phyloP scores from a whole-genome alignment of 2,888 invertebrate species.

The Leucophora obtusa region DNA sequence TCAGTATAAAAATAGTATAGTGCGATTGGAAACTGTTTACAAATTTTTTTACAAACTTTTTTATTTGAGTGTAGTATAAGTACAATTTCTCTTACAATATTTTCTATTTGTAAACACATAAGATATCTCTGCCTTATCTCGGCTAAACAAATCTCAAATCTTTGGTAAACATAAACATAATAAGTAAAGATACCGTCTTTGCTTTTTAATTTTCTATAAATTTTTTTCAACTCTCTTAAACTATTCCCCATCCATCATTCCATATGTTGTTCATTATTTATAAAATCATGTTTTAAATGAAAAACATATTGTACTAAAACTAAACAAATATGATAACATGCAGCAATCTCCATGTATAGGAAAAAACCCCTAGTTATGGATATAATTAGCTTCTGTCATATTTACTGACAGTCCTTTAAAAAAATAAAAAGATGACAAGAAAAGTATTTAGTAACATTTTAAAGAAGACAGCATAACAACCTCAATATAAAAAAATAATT shows the following conservation, averaged over 20 bases:
- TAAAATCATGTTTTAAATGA: constrained; percentile 14
- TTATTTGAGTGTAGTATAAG: too few species aligned
- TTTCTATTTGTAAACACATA: background rate
- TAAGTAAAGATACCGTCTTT: background rate
- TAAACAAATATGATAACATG: constrained; percentile 41
- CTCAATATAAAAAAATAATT: constrained; percentile 17
- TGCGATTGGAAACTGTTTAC: too few species aligned
- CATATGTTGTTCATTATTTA: constrained; percentile 37
- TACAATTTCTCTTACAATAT: too few species aligned
- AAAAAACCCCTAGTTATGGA: constrained; percentile 40
- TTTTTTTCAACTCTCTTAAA: constrained; percentile 8
- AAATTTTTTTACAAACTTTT: too few species aligned
- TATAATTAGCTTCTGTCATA: constrained; percentile 45
- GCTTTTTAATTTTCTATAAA: constrained; percentile 3
- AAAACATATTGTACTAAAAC: constrained; percentile 39
- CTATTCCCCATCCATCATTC: constrained; percentile 22
- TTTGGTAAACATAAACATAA: background rate
- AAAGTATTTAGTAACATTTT: constrained; percentile 50
- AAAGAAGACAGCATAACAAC: constrained; percentile 10
- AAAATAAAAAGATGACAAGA: constrained; percentile 52
- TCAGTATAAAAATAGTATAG: too few species aligned
- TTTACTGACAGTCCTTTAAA: constrained; percentile 46
- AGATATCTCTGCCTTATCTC: constrained; percentile 36
- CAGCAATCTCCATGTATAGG: constrained; percentile 1
- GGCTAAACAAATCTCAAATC: constrained; percentile 6